phyloP scores from a whole-genome alignment of 2,113 vertebrate genomes.

The Cairina moschata region DNA sequence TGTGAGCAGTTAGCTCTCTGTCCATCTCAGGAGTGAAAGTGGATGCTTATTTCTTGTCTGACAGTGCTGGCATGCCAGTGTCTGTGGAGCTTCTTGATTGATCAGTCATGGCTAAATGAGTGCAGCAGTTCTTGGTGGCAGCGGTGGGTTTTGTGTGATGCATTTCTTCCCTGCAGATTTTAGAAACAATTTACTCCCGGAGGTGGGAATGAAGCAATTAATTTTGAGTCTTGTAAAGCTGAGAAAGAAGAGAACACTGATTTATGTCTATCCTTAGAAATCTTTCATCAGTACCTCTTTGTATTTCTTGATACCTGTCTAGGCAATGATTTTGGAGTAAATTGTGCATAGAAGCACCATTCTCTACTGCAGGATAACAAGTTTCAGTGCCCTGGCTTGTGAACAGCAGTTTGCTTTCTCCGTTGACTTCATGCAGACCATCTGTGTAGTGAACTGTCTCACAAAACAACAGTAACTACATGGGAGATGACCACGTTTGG shows the following conservation, averaged over 20 bases:
- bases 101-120: background rate
- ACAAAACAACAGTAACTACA: background rate
- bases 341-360: background rate
- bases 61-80: background rate
- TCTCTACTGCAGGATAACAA: background rate
- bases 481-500: background rate
- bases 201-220: background rate
- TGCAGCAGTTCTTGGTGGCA: accelerated
- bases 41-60: background rate
- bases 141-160: background rate
- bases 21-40: background rate
- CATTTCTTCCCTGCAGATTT: background rate
- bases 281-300: background rate
- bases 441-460: background rate
- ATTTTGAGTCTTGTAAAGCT: background rate
- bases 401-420: background rate
- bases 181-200: background rate
- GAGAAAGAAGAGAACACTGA: background rate
- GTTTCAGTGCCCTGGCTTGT: background rate
- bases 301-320: background rate
- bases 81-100: background rate
- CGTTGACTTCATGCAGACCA: background rate
- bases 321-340: background rate
- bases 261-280: background rate
- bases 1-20: background rate